Percentiles rank a stretch among this genome's conserved stretches.
Conservation (phyloP, 2,797 vertebrate genomes). For the Neopelma chrysocephalum region DNA sequence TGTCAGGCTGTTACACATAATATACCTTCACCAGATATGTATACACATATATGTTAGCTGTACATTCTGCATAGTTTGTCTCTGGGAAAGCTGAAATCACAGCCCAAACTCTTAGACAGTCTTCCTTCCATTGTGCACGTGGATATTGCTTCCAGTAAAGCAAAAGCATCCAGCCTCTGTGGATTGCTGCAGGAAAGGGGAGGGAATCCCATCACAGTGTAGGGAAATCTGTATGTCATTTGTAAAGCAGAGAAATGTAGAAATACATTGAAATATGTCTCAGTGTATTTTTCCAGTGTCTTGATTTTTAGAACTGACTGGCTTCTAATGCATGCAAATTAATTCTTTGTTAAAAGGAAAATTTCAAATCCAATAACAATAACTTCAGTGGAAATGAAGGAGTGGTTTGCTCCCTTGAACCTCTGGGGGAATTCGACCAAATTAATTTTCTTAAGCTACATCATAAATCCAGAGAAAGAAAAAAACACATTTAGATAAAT, state of each 20-base stretch:
- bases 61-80: not conserved
- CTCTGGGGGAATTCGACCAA: slow-evolving; percentile 19
- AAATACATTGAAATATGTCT: not conserved
- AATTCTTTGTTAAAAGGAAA: slow-evolving; percentile 55
- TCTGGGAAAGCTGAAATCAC: not conserved
- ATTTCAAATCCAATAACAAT: slow-evolving; percentile 48
- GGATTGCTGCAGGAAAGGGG: not conserved
- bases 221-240: not conserved
- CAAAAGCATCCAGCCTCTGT: not conserved
- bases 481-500: slow-evolving; percentile 17
- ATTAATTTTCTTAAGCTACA: slow-evolving; percentile 56
- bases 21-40: not conserved
- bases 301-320: not conserved
- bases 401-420: slow-evolving; percentile 16
- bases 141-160: not conserved
- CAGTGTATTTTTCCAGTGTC: not conserved
- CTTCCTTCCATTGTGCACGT: not conserved
- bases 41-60: not conserved
- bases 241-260: not conserved
- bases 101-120: not conserved
- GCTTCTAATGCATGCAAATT: slow-evolving; percentile 40
- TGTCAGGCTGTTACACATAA: not conserved
- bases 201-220: not conserved
- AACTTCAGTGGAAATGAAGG: slow-evolving; percentile 23
- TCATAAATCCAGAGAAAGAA: slow-evolving; percentile 35